These are phyloP conservation scores for Calameuta pallipes DNA, from an alignment of 2,888 invertebrate species.

Conservation along the genomic window DNA sequence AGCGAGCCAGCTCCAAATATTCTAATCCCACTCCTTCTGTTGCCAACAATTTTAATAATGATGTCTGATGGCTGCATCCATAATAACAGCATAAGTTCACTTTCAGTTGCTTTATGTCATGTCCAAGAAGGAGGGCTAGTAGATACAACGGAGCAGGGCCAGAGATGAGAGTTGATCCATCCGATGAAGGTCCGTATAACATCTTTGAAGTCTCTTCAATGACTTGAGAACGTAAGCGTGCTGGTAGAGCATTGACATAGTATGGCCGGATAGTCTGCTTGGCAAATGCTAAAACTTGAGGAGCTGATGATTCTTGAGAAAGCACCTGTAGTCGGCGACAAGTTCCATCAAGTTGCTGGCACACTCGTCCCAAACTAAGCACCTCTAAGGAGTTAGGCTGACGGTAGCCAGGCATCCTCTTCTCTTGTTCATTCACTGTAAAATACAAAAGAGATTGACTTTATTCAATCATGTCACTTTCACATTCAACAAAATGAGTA, in stretches of 20 bases:
- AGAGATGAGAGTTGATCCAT: slow-evolving; percentile 58
- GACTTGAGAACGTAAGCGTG: slow-evolving; percentile 58
- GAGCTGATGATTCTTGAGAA: slow-evolving; percentile 62
- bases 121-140: slow-evolving; percentile 60
- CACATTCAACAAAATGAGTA: not conserved
- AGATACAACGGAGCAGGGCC: slow-evolving; percentile 64
- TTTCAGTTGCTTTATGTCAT: slow-evolving; percentile 60
- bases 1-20: slow-evolving; percentile 61
- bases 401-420: slow-evolving; percentile 62
- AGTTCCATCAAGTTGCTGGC: slow-evolving; percentile 61
- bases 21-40: slow-evolving; percentile 62
- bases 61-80: slow-evolving; percentile 66
- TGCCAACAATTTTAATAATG: slow-evolving; percentile 60
- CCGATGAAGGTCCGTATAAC: slow-evolving; percentile 58
- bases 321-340: slow-evolving; percentile 62
- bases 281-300: slow-evolving; percentile 57
- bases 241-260: slow-evolving; percentile 61
- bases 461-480: not conserved
- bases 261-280: slow-evolving; percentile 61
- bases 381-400: slow-evolving; percentile 61
- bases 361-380: slow-evolving; percentile 62
- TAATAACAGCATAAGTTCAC: slow-evolving; percentile 67
- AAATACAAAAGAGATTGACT: slow-evolving; percentile 15
- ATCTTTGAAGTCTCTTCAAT: slow-evolving; percentile 61
- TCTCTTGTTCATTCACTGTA: slow-evolving; percentile 52